These are phyloP conservation scores for Lymantria dispar DNA, from an alignment of 2,888 invertebrate genomes.

Conservation along the genomic window DNA sequence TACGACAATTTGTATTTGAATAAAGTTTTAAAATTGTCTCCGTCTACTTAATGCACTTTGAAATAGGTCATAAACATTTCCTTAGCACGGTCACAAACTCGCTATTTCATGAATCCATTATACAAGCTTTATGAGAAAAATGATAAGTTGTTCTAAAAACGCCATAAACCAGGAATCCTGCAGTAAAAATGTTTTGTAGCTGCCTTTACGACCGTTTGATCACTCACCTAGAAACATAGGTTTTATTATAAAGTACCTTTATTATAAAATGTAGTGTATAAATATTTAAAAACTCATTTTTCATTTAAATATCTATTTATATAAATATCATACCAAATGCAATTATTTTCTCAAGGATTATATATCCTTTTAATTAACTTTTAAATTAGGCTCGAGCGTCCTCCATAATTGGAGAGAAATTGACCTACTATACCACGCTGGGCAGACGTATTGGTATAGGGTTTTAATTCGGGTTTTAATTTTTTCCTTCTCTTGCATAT, in stretches of 20 bases:
- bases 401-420: no score
- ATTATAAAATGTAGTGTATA: constrained; percentile 11
- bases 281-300: constrained; percentile 3
- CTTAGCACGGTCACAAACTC: constrained; percentile 28
- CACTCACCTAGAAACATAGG: constrained; percentile 39
- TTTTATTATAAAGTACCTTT: constrained; percentile 37
- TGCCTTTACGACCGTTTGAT: constrained; percentile 51
- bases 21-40: constrained; percentile 11
- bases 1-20: no score
- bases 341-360: no score
- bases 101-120: constrained; percentile 49
- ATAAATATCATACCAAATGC: no score
- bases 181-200: constrained; percentile 56
- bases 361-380: no score
- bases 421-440: no score
- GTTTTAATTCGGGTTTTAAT: no score
- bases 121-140: constrained; percentile 61
- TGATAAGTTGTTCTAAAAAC: constrained; percentile 67
- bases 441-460: no score
- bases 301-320: no score
- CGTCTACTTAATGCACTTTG: constrained; percentile 24
- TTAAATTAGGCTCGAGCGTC: no score
- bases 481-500: no score
- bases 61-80: constrained; percentile 38
- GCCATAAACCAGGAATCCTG: constrained; percentile 54